Percentiles rank a stretch among this genome's conserved stretches.
Evolutionary conservation across 2,113 vertebrate species (phyloP).

Genomic region (Anolis carolinensis): DNA sequence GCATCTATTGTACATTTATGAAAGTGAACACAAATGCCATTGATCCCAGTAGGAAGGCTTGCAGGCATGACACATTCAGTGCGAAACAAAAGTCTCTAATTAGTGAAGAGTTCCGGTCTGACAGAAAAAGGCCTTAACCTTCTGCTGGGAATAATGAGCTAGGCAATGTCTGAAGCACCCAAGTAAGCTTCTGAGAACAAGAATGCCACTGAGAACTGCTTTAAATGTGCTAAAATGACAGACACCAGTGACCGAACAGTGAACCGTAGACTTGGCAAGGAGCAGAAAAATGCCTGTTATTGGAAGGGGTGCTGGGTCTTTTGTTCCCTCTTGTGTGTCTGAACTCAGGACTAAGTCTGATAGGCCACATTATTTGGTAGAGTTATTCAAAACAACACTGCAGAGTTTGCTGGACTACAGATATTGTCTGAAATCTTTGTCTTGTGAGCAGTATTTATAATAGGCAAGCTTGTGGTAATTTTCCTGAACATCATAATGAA

Average conservation of each 20-base stretch:
- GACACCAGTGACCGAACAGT: constrained; percentile 74
- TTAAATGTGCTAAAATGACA: constrained; percentile 71
- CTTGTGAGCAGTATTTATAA: constrained; percentile 29
- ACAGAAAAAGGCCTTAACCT: constrained; percentile 73
- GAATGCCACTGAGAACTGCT: constrained; percentile 59
- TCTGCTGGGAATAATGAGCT: constrained; percentile 74
- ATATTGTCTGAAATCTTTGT: constrained; percentile 36
- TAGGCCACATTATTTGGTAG: constrained; percentile 47
- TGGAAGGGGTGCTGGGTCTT: constrained; percentile 41
- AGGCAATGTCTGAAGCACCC: constrained; percentile 72
- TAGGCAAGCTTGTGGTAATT: constrained; percentile 30
- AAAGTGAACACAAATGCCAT: constrained; percentile 58
- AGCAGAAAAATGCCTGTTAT: constrained; percentile 55
- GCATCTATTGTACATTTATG: constrained; percentile 44
- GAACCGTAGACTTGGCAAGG: constrained; percentile 73
- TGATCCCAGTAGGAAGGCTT: constrained; percentile 70
- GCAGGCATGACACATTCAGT: constrained; percentile 71
- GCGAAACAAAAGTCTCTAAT: constrained; percentile 77
- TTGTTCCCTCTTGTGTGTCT: constrained; percentile 68
- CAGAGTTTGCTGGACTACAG: not conserved
- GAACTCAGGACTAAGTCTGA: constrained; percentile 63
- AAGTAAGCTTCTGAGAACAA: constrained; percentile 63
- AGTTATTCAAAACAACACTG: constrained; percentile 57
- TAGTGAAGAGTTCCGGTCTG: constrained; percentile 73
- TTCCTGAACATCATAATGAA: constrained; percentile 24